These are phyloP conservation scores for Spatulosminthurus flaviceps DNA, from an alignment of 2,888 invertebrate genomes.

Conservation along the genomic window DNA sequence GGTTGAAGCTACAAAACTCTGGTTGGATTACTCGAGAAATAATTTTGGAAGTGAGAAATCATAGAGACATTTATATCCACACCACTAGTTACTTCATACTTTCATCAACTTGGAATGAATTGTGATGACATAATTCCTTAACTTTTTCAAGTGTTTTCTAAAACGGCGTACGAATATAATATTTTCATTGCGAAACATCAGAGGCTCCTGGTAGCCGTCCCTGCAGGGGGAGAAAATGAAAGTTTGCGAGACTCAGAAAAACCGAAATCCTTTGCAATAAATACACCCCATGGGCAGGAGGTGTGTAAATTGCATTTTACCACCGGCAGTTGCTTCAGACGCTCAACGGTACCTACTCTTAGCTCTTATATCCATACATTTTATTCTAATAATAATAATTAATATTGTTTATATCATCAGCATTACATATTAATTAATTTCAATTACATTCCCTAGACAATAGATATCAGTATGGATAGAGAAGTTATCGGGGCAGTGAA, in stretches of 20 bases:
- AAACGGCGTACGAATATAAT: constrained; percentile 33
- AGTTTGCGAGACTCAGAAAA: constrained; percentile 4
- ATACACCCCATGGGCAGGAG: not conserved
- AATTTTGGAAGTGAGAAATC: not conserved
- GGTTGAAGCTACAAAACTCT: not conserved
- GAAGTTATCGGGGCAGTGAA: not conserved
- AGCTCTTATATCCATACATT: too few relatives aligned
- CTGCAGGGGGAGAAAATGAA: not conserved
- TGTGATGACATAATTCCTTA: too few relatives aligned
- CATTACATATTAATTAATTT: not conserved
- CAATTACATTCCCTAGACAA: not conserved
- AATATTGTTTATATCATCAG: not conserved
- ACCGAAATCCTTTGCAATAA: constrained; percentile 22
- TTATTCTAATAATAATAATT: not conserved
- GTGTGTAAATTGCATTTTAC: not conserved
- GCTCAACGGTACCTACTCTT: not conserved
- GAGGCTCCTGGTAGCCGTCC: not conserved
- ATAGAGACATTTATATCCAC: too few relatives aligned
- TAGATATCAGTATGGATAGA: not conserved
- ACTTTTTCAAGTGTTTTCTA: constrained; percentile 14
- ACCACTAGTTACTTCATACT: too few relatives aligned
- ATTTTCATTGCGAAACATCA: constrained; percentile 15
- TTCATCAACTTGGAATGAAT: too few relatives aligned
- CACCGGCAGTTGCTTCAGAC: not conserved
- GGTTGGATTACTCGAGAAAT: not conserved